These are phyloP conservation scores for Biston betularia DNA, from an alignment of 2,888 invertebrate species.

Conservation along the genomic window DNA sequence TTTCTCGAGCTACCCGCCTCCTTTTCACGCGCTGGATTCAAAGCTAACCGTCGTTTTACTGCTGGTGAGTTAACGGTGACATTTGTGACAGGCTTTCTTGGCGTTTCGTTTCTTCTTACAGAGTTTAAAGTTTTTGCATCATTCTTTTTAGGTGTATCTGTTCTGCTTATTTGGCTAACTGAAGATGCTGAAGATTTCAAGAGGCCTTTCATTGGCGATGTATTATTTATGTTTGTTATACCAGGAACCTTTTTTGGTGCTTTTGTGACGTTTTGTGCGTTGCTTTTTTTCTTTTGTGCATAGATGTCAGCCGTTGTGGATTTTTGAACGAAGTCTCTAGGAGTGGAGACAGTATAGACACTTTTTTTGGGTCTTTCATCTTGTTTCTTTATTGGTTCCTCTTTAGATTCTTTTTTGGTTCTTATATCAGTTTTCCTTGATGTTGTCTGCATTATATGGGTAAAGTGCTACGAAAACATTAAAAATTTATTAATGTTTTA, in stretches of 20 bases:
- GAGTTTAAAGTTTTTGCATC: constrained; percentile 42
- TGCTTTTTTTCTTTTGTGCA: constrained; percentile 59
- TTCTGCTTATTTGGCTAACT: constrained; percentile 52
- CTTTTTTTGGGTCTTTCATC: constrained; percentile 68
- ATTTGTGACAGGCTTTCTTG: constrained; percentile 57
- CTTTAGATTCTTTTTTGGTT: constrained; percentile 57
- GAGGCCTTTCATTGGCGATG: constrained; percentile 68
- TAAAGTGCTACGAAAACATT: neutral
- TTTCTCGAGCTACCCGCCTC: constrained; percentile 36
- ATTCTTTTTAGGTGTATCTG: constrained; percentile 42
- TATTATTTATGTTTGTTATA: constrained; percentile 47
- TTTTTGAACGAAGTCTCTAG: constrained; percentile 65
- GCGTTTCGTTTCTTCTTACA: constrained; percentile 45
- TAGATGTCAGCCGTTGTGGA: constrained; percentile 72
- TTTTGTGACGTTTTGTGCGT: constrained; percentile 44
- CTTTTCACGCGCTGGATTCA: constrained; percentile 47
- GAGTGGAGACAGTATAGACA: constrained; percentile 59
- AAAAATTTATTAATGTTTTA: neutral
- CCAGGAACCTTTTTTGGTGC: constrained; percentile 63
- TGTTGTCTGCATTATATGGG: constrained; percentile 56
- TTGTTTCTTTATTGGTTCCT: constrained; percentile 53
- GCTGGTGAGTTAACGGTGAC: constrained; percentile 74
- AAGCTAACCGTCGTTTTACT: constrained; percentile 54
- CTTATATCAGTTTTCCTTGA: constrained; percentile 52
- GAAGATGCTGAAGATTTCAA: constrained; percentile 69